phyloP scores from a whole-genome alignment of 2,113 vertebrate genomes.

The Saccopteryx bilineata region DNA sequence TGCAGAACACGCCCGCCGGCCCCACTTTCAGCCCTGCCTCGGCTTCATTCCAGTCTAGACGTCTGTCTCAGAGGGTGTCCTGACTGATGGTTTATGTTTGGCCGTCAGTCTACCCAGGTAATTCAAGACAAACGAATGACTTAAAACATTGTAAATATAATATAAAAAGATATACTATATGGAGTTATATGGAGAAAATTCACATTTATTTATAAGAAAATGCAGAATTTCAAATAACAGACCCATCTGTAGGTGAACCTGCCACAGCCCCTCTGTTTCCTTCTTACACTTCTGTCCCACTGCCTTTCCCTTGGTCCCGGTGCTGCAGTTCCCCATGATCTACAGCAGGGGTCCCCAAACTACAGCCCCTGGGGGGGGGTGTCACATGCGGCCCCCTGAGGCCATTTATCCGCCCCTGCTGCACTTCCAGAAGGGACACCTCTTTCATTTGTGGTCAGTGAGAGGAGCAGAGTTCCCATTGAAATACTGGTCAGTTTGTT shows the following conservation, averaged over 20 bases:
- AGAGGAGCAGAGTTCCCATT: too few relatives aligned
- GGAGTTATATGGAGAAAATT: not conserved
- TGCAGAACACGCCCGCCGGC: not conserved
- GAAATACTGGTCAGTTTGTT: too few relatives aligned
- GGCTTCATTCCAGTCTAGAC: not conserved
- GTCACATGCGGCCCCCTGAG: too few relatives aligned
- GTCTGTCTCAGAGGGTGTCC: not conserved
- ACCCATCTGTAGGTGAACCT: not conserved
- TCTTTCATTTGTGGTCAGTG: too few relatives aligned
- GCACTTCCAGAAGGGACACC: too few relatives aligned
- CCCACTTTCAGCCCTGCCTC: not conserved
- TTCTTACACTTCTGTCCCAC: not conserved
- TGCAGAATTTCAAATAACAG: not conserved
- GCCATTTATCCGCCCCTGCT: too few relatives aligned
- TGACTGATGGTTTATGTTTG: not conserved
- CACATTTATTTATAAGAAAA: not conserved
- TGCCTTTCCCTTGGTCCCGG: not conserved
- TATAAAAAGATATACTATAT: not conserved
- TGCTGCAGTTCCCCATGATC: not conserved
- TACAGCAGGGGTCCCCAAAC: not conserved
- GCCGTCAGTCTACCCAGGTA: not conserved
- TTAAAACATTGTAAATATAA: not conserved
- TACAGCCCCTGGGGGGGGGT: too few relatives aligned
- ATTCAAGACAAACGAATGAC: not conserved
- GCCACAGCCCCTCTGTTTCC: not conserved